These are phyloP conservation scores for Artibeus jamaicensis DNA, from an alignment of 2,797 vertebrate species.

Conservation along the genomic window DNA sequence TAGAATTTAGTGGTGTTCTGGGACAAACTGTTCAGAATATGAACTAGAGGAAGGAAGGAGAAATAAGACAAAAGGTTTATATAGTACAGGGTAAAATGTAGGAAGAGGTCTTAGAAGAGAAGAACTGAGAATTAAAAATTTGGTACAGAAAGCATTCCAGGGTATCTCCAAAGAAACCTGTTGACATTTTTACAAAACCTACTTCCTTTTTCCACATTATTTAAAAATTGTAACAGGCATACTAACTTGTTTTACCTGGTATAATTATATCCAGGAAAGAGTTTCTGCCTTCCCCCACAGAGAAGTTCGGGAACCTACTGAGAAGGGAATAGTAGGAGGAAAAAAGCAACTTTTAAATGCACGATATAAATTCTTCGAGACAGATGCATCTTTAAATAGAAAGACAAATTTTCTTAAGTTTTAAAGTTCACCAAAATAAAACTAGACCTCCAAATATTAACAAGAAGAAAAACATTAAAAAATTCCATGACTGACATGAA, in stretches of 20 bases:
- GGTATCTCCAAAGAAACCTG: not conserved
- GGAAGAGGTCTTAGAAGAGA: not conserved
- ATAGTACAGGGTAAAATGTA: not conserved
- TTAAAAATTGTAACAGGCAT: not conserved
- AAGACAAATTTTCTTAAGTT: constrained; percentile 16
- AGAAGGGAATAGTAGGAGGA: not conserved
- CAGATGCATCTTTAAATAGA: not conserved
- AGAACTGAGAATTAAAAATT: not conserved
- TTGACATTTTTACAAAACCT: not conserved
- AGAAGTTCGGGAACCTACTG: not conserved
- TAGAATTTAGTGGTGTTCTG: not conserved
- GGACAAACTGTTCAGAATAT: not conserved
- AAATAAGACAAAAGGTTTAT: not conserved
- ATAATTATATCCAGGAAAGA: not conserved
- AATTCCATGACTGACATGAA: not conserved
- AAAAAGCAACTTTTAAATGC: not conserved
- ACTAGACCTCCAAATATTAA: not conserved
- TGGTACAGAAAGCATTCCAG: not conserved
- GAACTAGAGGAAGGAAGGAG: not conserved
- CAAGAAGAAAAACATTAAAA: not conserved
- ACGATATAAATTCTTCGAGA: not conserved
- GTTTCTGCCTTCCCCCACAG: not conserved
- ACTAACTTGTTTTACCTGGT: not conserved
- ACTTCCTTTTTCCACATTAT: not conserved
- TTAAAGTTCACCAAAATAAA: constrained; percentile 32